Evolutionary conservation across 2,113 vertebrate genomes (phyloP).

Genomic region (Carlito syrichta): DNA sequence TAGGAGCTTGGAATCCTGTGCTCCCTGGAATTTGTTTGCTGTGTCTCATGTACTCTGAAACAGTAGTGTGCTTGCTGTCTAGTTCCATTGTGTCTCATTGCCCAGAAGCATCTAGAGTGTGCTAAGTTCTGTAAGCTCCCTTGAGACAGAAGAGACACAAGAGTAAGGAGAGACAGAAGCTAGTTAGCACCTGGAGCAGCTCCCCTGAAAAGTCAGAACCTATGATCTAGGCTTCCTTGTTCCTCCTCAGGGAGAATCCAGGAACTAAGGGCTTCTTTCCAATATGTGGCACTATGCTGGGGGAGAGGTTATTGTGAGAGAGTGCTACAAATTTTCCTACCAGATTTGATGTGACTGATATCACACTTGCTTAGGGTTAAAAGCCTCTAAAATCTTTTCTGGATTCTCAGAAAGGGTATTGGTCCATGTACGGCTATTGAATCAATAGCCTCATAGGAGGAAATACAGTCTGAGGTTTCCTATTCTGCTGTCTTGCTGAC

Average conservation of each 20-base stretch:
- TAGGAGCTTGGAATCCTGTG: neutral
- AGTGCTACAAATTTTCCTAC: neutral
- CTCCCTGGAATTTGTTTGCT: neutral
- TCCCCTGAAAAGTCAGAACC: neutral
- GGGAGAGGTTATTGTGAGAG: neutral
- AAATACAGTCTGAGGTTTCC: neutral
- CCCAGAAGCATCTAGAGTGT: neutral
- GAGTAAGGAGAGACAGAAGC: neutral
- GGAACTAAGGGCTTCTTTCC: neutral
- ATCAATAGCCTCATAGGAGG: neutral
- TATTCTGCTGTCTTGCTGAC: neutral
- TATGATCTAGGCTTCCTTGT: neutral
- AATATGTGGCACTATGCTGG: neutral
- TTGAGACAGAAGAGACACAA: no score
- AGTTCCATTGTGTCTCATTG: neutral
- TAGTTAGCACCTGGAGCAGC: neutral
- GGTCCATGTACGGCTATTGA: neutral
- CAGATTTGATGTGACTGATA: neutral
- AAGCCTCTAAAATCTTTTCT: neutral
- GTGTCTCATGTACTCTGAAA: neutral
- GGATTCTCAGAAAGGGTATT: neutral
- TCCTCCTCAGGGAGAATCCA: neutral
- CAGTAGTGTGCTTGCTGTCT: neutral
- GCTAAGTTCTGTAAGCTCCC: neutral
- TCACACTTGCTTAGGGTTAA: neutral